These are phyloP conservation scores for Pristionchus maxplancki DNA, from an alignment of 2,888 invertebrate species.

Conservation along the genomic window DNA sequence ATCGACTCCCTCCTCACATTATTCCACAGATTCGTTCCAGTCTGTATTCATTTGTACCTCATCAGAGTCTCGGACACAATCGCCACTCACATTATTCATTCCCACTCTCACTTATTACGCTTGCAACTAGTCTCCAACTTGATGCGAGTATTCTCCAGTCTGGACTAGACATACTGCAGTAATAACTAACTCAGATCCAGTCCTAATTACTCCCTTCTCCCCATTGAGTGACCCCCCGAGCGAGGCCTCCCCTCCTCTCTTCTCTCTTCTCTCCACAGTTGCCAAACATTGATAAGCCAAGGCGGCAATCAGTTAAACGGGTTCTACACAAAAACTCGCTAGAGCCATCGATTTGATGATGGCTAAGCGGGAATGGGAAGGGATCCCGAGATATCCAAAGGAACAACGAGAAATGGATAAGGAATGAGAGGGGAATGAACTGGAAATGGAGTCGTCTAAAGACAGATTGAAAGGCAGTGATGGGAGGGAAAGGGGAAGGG, in stretches of 20 bases:
- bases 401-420: slow-evolving; percentile 44
- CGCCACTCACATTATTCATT: not conserved
- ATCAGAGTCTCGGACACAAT: not conserved
- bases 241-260: not conserved
- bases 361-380: slow-evolving; percentile 20
- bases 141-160: not conserved
- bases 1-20: not conserved
- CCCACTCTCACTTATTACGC: slow-evolving; percentile 13
- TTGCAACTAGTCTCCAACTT: slow-evolving; percentile 34
- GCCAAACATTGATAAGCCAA: slow-evolving; percentile 24
- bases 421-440: slow-evolving; percentile 5
- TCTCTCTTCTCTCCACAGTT: slow-evolving; percentile 18
- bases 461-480: slow-evolving; percentile 16
- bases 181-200: slow-evolving; percentile 42
- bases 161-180: slow-evolving; percentile 31
- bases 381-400: slow-evolving; percentile 40
- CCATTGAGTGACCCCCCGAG: not conserved
- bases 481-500: slow-evolving; percentile 3
- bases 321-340: slow-evolving; percentile 49
- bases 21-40: not conserved
- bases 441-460: slow-evolving; percentile 44
- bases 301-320: slow-evolving; percentile 17
- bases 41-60: not conserved
- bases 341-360: slow-evolving; percentile 33
- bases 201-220: slow-evolving; percentile 3